Evolutionary conservation across 2,797 vertebrate genomes (phyloP).

Genomic region (Microctenopoma stevenorrisi): DNA sequence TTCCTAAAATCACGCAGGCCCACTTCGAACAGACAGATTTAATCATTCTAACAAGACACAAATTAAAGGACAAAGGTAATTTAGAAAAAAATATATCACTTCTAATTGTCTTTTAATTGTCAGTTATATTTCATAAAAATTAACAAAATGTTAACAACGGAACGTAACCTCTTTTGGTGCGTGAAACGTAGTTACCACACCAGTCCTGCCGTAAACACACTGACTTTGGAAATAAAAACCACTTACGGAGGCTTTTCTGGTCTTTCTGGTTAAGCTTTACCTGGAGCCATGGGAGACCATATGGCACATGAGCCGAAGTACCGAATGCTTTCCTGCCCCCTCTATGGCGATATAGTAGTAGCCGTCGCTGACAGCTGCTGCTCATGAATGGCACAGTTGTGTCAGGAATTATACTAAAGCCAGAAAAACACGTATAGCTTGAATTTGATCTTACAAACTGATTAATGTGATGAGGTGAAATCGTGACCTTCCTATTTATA

Average conservation of each 20-base stretch:
- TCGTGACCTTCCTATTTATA: background rate
- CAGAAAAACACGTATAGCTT: constrained; percentile 3
- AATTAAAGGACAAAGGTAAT: no score
- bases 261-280: constrained; percentile 53
- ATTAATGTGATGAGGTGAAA: background rate
- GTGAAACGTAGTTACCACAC: no score
- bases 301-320: constrained; percentile 59
- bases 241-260: constrained; percentile 1
- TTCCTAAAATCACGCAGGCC: background rate
- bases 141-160: no score
- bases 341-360: constrained; percentile 39
- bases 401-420: constrained; percentile 31
- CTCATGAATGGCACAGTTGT: constrained; percentile 47
- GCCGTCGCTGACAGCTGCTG: constrained; percentile 65
- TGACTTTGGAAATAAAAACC: constrained; percentile 19
- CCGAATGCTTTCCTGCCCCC: constrained; percentile 60
- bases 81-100: no score
- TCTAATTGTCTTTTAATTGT: background rate
- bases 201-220: background rate
- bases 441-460: constrained; percentile 27
- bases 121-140: background rate
- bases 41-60: no score
- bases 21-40: background rate
- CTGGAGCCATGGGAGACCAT: constrained; percentile 62
- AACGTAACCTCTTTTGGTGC: background rate